These are phyloP conservation scores for Staurois parvus DNA, from an alignment of 2,797 vertebrate species.

Conservation along the genomic window DNA sequence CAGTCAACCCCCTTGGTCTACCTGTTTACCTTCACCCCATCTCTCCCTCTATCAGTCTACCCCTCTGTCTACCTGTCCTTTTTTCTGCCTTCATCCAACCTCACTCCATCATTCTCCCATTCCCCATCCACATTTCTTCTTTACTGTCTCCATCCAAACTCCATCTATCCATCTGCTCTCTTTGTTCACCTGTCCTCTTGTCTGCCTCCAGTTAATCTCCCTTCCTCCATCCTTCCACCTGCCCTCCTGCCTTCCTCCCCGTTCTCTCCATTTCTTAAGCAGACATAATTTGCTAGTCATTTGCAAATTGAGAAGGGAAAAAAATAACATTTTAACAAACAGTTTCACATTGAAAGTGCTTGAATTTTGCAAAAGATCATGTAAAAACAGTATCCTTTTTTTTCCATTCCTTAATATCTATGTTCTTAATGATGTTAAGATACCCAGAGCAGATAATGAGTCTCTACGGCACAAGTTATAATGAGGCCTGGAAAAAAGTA, in stretches of 20 bases:
- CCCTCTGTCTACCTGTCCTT: not conserved
- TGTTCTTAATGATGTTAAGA: constrained; percentile 52
- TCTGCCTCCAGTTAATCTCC: not conserved
- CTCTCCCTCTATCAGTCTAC: not conserved
- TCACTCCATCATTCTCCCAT: not conserved
- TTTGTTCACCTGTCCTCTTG: no score
- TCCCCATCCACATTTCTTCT: no score
- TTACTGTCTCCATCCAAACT: no score
- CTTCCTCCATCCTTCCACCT: not conserved
- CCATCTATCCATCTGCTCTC: no score
- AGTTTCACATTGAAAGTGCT: constrained; percentile 13
- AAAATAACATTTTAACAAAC: constrained; percentile 22
- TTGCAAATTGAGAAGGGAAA: constrained; percentile 17
- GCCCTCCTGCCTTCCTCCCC: not conserved
- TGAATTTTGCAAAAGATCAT: constrained; percentile 47
- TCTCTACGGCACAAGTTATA: constrained; percentile 51
- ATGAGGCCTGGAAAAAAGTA: constrained; percentile 52
- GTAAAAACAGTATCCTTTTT: constrained; percentile 16
- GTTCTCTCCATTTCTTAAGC: not conserved
- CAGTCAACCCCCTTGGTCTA: not conserved
- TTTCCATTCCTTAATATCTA: constrained; percentile 48
- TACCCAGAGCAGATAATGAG: constrained; percentile 60
- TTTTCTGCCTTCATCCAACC: not conserved
- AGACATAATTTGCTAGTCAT: not conserved
- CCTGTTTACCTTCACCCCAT: not conserved